These are phyloP conservation scores for Deladenus siricidicola DNA, from an alignment of 2,888 invertebrate species.

Conservation along the genomic window DNA sequence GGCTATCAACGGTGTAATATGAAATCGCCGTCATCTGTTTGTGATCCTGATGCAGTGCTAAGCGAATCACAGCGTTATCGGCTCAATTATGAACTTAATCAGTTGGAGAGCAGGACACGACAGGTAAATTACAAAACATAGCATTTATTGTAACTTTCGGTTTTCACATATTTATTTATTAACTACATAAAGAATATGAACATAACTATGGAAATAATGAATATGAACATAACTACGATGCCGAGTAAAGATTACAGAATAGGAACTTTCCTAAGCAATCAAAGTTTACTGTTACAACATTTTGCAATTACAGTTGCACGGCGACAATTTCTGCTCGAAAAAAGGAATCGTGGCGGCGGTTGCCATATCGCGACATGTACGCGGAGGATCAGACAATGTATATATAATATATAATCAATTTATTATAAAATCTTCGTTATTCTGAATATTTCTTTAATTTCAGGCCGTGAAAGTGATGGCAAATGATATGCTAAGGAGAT, in stretches of 20 bases:
- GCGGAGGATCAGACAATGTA: slow-evolving; percentile 40
- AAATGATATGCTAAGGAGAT: slow-evolving; percentile 39
- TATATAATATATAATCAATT: not conserved
- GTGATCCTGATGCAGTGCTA: slow-evolving; percentile 48
- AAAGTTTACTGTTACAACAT: no score
- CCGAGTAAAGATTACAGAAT: no score
- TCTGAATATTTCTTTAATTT: not conserved
- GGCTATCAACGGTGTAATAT: slow-evolving; percentile 23
- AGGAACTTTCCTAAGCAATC: no score
- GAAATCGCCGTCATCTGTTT: slow-evolving; percentile 37
- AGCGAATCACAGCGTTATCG: slow-evolving; percentile 40
- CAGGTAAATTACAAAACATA: slow-evolving; percentile 23
- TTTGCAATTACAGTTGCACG: slow-evolving; percentile 32
- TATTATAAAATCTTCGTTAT: not conserved
- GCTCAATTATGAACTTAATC: slow-evolving; percentile 44
- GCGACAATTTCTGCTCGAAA: slow-evolving; percentile 42
- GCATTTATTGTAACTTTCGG: no score
- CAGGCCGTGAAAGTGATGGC: slow-evolving; percentile 45
- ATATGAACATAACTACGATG: not conserved
- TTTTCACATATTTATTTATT: no score
- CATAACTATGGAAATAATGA: no score
- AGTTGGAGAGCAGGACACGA: slow-evolving; percentile 39
- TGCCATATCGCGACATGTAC: slow-evolving; percentile 41
- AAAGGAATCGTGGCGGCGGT: slow-evolving; percentile 48
- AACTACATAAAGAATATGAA: no score